Conservation (phyloP, 2,113 vertebrate species). For the Vimba vimba region DNA sequence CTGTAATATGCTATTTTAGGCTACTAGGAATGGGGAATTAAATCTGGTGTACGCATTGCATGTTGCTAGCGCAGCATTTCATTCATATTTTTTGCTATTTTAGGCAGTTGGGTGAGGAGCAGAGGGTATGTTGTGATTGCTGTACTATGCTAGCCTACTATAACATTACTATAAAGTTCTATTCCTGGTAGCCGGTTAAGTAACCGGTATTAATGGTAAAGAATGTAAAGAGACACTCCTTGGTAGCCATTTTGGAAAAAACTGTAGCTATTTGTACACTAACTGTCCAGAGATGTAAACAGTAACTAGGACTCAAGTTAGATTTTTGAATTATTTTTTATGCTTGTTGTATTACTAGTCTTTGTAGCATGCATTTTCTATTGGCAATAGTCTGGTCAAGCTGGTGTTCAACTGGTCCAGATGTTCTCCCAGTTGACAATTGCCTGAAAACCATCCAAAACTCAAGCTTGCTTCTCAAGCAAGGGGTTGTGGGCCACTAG, state of each 20-base stretch:
- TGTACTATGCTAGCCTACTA: conserved; percentile 18
- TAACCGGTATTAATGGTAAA: conserved; percentile 57
- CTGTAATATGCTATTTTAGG: conserved; percentile 49
- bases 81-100: not conserved
- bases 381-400: not conserved
- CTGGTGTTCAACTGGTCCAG: not conserved
- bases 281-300: not conserved
- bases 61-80: conserved; percentile 18
- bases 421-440: not conserved
- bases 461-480: no score
- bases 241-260: conserved; percentile 44
- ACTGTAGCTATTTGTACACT: not conserved
- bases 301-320: not conserved
- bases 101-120: not conserved
- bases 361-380: not conserved
- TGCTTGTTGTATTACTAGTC: not conserved
- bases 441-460: not conserved
- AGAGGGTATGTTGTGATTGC: conserved; percentile 38
- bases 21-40: not conserved
- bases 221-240: conserved; percentile 48
- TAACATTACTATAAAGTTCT: conserved; percentile 29
- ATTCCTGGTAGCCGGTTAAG: conserved; percentile 29
- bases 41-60: not conserved
- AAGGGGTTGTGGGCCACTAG: not conserved
- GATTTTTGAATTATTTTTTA: not conserved